phyloP scores from a whole-genome alignment of 1,140 invertebrate genomes.

The Medauroidea extradentata region DNA sequence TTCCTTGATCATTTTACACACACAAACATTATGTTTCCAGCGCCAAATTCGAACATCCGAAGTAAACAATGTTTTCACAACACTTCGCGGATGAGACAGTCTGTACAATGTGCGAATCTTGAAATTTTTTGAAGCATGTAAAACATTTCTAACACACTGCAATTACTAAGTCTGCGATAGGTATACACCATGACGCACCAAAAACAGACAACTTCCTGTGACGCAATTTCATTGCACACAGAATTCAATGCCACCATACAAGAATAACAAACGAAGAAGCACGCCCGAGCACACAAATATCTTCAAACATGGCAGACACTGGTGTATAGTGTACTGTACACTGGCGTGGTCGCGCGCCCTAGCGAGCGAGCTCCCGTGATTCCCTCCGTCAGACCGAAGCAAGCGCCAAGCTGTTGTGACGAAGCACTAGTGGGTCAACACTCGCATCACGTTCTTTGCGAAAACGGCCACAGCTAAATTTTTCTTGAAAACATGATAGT shows the following conservation, averaged over 20 bases:
- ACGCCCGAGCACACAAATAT: conserved; percentile 15
- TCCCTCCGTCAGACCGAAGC: conserved; percentile 3
- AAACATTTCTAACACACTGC: conserved; percentile 13
- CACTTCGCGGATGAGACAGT: conserved; percentile 3
- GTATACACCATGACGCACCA: conserved; percentile 13
- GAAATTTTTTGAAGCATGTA: conserved; percentile 13
- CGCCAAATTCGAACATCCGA: background rate
- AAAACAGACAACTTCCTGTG: conserved; percentile 1
- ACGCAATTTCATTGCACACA: conserved; percentile 8
- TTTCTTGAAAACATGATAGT: background rate
- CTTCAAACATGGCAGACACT: conserved; percentile 21
- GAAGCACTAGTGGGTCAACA: conserved; percentile 1
- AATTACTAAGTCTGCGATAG: conserved; percentile 6
- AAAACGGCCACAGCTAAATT: background rate
- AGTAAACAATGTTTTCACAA: conserved; percentile 5
- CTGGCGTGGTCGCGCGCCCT: conserved; percentile 17
- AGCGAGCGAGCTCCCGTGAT: conserved; percentile 10
- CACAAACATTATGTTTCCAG: background rate
- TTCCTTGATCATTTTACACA: background rate
- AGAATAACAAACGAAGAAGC: conserved; percentile 13
- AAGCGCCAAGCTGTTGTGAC: conserved; percentile 1
- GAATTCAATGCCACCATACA: conserved; percentile 17
- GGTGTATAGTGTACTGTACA: conserved; percentile 9
- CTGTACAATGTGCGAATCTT: conserved; percentile 7
- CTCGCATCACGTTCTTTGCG: background rate